Percentiles rank a stretch among this genome's conserved stretches.
These are phyloP conservation scores for Pardosa pseudoannulata DNA, from an alignment of 2,888 invertebrate species.

Conservation along the genomic window DNA sequence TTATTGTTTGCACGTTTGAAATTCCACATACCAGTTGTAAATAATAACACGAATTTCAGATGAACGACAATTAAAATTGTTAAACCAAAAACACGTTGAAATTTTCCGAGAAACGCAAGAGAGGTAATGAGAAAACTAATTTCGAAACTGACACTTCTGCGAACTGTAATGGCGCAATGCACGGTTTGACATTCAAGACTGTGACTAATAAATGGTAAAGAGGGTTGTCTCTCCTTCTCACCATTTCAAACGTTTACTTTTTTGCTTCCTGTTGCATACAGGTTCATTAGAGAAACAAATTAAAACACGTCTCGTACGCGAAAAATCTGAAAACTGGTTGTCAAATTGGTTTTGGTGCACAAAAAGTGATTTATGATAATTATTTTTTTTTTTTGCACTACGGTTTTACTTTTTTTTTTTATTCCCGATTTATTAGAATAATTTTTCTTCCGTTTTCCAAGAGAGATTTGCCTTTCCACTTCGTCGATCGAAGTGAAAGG, in stretches of 20 bases:
- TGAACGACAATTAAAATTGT: too few relatives aligned
- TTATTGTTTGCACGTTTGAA: too few relatives aligned
- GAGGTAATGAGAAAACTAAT: too few relatives aligned
- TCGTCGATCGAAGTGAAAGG: conserved; percentile 18
- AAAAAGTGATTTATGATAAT: conserved; percentile 54
- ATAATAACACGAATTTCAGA: too few relatives aligned
- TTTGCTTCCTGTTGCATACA: conserved; percentile 28
- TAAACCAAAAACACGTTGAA: too few relatives aligned
- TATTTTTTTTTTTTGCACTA: conserved; percentile 36
- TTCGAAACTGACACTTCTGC: too few relatives aligned
- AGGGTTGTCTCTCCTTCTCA: background rate
- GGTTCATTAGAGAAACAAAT: conserved; percentile 36
- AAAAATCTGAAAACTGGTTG: conserved; percentile 30
- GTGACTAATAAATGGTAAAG: background rate
- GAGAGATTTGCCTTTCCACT: conserved; percentile 15
- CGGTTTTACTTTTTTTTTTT: conserved; percentile 32
- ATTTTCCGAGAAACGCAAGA: too few relatives aligned
- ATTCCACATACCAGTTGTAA: too few relatives aligned
- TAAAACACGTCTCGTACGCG: conserved; percentile 10
- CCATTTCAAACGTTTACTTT: conserved; percentile 9
- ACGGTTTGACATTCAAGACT: background rate
- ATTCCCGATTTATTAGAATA: conserved; percentile 2
- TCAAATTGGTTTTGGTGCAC: conserved; percentile 15
- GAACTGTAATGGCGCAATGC: background rate
- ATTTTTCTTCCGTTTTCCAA: conserved; percentile 23